Conservation (phyloP, 2,797 vertebrate genomes). For the Botia almorhae region DNA sequence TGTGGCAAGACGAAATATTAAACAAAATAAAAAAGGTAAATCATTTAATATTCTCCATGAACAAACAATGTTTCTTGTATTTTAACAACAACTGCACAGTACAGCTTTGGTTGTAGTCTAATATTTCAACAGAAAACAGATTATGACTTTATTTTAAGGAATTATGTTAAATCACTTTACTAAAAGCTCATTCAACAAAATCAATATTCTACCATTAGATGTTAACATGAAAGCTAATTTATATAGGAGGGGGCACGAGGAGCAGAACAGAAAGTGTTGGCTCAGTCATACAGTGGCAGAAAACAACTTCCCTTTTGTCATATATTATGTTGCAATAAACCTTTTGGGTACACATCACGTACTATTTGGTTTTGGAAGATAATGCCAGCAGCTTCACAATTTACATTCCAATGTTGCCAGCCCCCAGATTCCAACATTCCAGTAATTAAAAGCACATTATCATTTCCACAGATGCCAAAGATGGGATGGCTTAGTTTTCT, state of each 20-base stretch:
- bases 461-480: background rate
- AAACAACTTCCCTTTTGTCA: constrained; percentile 10
- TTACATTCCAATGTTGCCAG: background rate
- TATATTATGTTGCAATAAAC: constrained; percentile 1
- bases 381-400: background rate
- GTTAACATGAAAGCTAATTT: background rate
- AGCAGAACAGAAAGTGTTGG: constrained; percentile 37
- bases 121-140: constrained; percentile 4
- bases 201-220: constrained; percentile 20
- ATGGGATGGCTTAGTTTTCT: background rate
- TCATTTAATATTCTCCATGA: background rate
- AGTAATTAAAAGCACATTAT: constrained; percentile 14
- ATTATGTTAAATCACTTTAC: background rate
- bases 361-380: no score
- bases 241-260: background rate
- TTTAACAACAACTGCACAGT: background rate
- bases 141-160: background rate
- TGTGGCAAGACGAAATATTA: no score
- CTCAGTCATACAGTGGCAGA: background rate
- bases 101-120: background rate
- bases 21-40: no score
- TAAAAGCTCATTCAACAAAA: constrained; percentile 34
- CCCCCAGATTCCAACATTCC: background rate
- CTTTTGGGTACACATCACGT: background rate
- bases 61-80: background rate